Evolutionary conservation across 2,888 invertebrate genomes (phyloP), one percentile per base, ranked within the genome.

Genomic region (Sinhomidia bicolor): DNA sequence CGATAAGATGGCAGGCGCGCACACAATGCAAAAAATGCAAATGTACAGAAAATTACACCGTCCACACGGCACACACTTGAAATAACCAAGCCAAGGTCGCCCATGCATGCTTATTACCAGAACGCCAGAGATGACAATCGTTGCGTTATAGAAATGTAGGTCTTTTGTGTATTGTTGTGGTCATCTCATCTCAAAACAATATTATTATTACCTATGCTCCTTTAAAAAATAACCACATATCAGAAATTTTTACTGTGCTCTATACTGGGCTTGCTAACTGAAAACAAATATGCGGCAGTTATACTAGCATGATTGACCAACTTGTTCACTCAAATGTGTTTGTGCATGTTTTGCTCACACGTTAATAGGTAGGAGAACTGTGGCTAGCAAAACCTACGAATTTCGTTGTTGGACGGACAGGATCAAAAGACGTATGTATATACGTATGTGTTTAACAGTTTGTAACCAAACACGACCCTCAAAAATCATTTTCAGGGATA

Each of bases 61-160:
- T 23, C 32, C n/a, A 44, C 71, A 41, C 32, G 9, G 41, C 20
- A 44, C 20, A 44, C 44, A 44, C 44, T 20, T 71, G 71, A 17
- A 62, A 54, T 29, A 65, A 85, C 36, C 54, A 71, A 79, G 85
- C 57, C 85, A 85, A 85, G 85, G 85, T 41, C 68, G 17, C 7
- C 74, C 41, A 65, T 26, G 2, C 32, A 29, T 32, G 2, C n/a
- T 17, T 65, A 29, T 65, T 65, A 29, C 65, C 29, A 65, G n/a
- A 9, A 78, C 17, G 26, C 47, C 65, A 17, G 20, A 71, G 44
- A 82, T 68, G 68, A 82, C 65, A 82, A 51, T 17, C 23, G 23
- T 44, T 44, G 14, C 32, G 32, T 32, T 62, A 41, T 82, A 68
- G 82, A 82, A 68, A 51, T 82, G n/a, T n/a, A 82, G 82, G 82